Percentiles rank a stretch among this genome's conserved stretches.
Evolutionary conservation across 2,797 vertebrate species (phyloP).

Genomic region (Onychomys torridus): DNA sequence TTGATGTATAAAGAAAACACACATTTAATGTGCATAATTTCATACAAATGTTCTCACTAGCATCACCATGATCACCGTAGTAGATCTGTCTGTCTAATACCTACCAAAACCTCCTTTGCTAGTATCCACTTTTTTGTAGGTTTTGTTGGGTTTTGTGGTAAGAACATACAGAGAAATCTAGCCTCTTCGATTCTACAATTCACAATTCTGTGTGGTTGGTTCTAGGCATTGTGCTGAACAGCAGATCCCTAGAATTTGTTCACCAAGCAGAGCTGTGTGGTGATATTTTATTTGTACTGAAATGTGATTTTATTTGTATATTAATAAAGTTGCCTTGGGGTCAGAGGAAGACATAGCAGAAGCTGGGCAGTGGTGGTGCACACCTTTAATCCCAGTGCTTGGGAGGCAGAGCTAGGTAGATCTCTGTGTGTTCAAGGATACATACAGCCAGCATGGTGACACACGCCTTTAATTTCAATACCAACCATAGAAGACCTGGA

Average conservation of each 20-base stretch:
- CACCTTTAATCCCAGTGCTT: too few relatives aligned
- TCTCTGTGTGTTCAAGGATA: too few relatives aligned
- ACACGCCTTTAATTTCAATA: too few relatives aligned
- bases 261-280: not conserved
- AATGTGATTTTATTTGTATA: too few relatives aligned
- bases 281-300: too few relatives aligned
- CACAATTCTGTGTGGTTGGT: too few relatives aligned
- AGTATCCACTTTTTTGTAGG: not conserved
- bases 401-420: too few relatives aligned
- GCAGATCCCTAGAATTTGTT: not conserved
- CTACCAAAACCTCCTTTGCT: not conserved
- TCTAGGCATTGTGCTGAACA: not conserved
- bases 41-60: not conserved
- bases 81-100: not conserved
- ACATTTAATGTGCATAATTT: not conserved
- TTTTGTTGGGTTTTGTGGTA: not conserved
- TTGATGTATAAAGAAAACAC: not conserved
- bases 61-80: not conserved
- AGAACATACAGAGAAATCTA: not conserved
- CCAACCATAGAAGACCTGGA: too few relatives aligned
- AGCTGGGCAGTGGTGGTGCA: too few relatives aligned
- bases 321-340: too few relatives aligned
- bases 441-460: too few relatives aligned
- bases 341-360: too few relatives aligned
- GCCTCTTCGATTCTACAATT: not conserved